Conservation (phyloP, 2,797 vertebrate genomes). For the Arrhamphus sclerolepis region DNA sequence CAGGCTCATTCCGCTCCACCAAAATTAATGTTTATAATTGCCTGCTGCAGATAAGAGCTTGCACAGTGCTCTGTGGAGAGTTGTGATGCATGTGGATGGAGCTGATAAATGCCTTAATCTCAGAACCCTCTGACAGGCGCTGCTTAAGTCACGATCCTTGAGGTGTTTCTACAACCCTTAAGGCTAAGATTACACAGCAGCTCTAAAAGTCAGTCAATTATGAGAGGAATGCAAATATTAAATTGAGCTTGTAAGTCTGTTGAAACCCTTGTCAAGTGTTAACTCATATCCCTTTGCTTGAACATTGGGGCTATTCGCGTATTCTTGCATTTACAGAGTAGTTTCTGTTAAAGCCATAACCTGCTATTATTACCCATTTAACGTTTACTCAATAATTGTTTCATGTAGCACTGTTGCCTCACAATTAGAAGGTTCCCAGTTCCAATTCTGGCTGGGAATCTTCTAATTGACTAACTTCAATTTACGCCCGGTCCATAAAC, state of each 20-base stretch:
- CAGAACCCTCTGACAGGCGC: slow-evolving; percentile 25
- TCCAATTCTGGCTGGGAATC: too few relatives aligned
- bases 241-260: slow-evolving; percentile 28
- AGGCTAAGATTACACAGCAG: slow-evolving; percentile 14
- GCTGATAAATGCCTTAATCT: slow-evolving; percentile 57
- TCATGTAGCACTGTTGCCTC: too few relatives aligned
- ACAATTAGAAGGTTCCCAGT: too few relatives aligned
- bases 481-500: too few relatives aligned
- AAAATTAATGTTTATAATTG: slow-evolving; percentile 53
- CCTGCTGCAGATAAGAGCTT: slow-evolving; percentile 46
- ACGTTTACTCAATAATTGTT: slow-evolving; percentile 34
- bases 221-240: slow-evolving; percentile 21
- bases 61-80: slow-evolving; percentile 10
- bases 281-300: neutral
- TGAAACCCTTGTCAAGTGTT: slow-evolving; percentile 16
- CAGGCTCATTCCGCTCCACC: slow-evolving; percentile 27
- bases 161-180: slow-evolving; percentile 26
- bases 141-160: slow-evolving; percentile 36
- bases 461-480: too few relatives aligned
- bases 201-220: slow-evolving; percentile 32
- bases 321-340: slow-evolving; percentile 7
- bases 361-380: slow-evolving; percentile 18
- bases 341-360: slow-evolving; percentile 12
- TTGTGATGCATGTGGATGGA: slow-evolving; percentile 41
- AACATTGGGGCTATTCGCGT: neutral